phyloP scores from a whole-genome alignment of 2,113 vertebrate genomes.

The Gobiocypris rarus region DNA sequence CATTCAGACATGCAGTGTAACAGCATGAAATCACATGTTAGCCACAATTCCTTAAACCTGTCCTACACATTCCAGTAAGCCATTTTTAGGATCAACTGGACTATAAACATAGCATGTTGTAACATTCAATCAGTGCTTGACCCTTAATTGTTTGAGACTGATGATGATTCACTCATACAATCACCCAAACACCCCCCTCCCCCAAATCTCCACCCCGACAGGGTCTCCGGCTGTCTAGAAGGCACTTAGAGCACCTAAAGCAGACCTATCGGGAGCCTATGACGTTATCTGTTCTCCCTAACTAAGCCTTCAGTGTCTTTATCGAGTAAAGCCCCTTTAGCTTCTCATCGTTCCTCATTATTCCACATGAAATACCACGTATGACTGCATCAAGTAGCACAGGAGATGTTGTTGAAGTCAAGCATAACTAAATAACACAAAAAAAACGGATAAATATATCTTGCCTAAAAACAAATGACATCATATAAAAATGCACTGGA shows the following conservation, averaged over 20 bases:
- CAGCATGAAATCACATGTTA: not conserved
- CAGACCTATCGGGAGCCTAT: not conserved
- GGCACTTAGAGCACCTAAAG: conserved; percentile 21
- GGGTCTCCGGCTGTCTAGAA: conserved; percentile 13
- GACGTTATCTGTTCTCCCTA: conserved; percentile 14
- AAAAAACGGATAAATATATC: not conserved
- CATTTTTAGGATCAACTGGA: not conserved
- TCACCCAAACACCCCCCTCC: not conserved
- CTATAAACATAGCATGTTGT: not conserved
- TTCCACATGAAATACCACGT: not conserved
- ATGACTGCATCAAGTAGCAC: not conserved
- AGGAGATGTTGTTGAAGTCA: not conserved
- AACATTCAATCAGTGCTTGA: conserved; percentile 22
- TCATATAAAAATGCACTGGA: not conserved
- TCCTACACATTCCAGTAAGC: not conserved
- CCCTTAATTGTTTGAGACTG: not conserved
- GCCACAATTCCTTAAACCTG: too few relatives aligned
- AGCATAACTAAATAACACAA: not conserved
- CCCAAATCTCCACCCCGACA: not conserved
- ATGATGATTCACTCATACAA: conserved; percentile 24
- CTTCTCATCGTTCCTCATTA: not conserved
- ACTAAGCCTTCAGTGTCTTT: conserved; percentile 9
- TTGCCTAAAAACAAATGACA: not conserved
- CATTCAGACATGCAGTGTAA: not conserved
- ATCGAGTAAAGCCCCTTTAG: conserved; percentile 9